These are phyloP conservation scores for Stictonetta naevosa DNA, from an alignment of 2,113 vertebrate species.

Conservation along the genomic window DNA sequence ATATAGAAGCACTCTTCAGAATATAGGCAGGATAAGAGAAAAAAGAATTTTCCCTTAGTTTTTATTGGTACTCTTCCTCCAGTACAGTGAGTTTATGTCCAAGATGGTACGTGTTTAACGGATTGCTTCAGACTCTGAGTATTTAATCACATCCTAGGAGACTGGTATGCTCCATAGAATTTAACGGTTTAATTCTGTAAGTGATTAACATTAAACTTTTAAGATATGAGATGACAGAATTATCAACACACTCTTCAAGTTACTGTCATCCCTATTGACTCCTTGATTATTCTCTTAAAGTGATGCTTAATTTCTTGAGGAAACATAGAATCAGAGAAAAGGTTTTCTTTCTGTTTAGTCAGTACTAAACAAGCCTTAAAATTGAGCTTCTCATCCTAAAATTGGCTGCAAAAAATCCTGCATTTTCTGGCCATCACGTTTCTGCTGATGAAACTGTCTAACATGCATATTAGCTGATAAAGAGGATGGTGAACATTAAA, in stretches of 20 bases:
- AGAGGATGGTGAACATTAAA: background rate
- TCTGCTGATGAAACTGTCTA: background rate
- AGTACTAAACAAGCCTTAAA: background rate
- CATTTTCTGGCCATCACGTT: background rate
- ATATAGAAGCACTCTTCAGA: background rate
- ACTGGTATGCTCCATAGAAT: background rate
- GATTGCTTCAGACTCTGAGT: conserved; percentile 5
- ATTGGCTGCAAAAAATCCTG: background rate
- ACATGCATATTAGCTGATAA: fast-evolving
- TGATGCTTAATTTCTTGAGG: background rate
- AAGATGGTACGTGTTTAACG: background rate
- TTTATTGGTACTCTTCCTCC: background rate
- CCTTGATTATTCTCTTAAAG: background rate
- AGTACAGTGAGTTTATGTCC: background rate
- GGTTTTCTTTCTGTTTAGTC: background rate
- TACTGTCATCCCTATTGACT: background rate
- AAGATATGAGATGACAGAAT: background rate
- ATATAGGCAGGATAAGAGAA: background rate
- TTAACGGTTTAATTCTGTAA: background rate
- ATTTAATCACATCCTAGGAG: conserved; percentile 15
- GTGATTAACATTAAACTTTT: background rate
- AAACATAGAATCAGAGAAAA: background rate
- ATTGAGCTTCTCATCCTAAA: background rate
- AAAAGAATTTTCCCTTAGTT: background rate
- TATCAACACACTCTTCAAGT: background rate